Evolutionary conservation across 2,113 vertebrate species (phyloP), one percentile per base, ranked within the genome.

Genomic region (Nothoprocta perdicaria): DNA sequence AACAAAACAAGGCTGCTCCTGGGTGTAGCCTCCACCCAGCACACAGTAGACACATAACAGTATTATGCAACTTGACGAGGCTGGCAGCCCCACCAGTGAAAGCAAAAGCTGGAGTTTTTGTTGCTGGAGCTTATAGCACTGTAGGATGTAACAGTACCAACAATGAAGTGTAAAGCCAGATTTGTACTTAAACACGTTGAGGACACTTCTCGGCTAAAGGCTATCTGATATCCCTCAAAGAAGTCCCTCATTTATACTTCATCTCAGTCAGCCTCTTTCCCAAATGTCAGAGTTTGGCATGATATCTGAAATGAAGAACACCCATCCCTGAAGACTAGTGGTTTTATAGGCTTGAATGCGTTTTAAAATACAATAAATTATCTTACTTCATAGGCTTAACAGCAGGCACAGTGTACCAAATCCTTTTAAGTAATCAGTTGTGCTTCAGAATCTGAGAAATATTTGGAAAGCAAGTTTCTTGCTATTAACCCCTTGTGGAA

Each of bases 281-380:
- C 74, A 65, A 80, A 87, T n/a, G 81, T 87, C 84, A 87, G 60
- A n/a, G 60, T 89, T 89, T 92, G 81, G 81, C 12, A 2, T 73
- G 86, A 40, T 84, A 67, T 35, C 89, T 83, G 89, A 95, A 91
- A 89, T 0, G 0, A 91, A 95, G 85, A 95, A 86, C 72, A 85
- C 31, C 38, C 67, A 29, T 83, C 75, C 91, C 89, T 63, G 68
- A 89, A 93, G 90, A 89, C 63, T 18, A 40, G 65, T 50, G 87
- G 68, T 82, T 93, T 96, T 92, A 60, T n/a, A 85, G 84, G 33
- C 52, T 89, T 90, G 91, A 94, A 91, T 78, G 73, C 31, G 68
- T 67, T 79, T 86, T 72, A 76, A 92, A 93, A 93, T 86, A 84
- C 22, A 89, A 84, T 63, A 87, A 92, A 94, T 95, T 87, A 89